Evolutionary conservation across 2,797 vertebrate genomes (phyloP), one percentile per base, ranked within the genome.

Genomic region (Peromyscus melanophrys): DNA sequence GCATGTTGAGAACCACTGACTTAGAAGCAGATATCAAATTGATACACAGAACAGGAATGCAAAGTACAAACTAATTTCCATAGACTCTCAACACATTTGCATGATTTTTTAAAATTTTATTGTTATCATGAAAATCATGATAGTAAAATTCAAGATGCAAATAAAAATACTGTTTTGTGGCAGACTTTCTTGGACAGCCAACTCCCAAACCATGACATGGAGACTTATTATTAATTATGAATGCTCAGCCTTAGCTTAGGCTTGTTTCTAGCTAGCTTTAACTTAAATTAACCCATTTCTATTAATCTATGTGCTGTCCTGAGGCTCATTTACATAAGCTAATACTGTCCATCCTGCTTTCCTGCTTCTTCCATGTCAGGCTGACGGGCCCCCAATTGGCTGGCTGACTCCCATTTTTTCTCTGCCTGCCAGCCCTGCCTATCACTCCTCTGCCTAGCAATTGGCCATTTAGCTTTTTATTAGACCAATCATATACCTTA

Each of bases 111-210:
- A 0, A 69, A 69, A 7, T 65, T 3, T 61, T 71, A 63, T 69
- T 25, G 61, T 67, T 80, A 73, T 17, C 12, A 69, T 63, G 52
- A 93, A 89, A 86, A 71, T 29, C n/a, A 23, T 67, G 3, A 55
- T 10, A 31, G 55, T 63, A 31, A 73, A 92, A 92, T 43, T 76
- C 40, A 83, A 65, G 43, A 37, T 37, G 19, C 23, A 96, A 87
- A 88, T 63, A 77, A 78, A 95, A 92, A 94, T 46, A 49, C n/a
- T 16, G 25, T 82, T 57, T 40, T 69, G 34, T n/a, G 34, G 67
- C 67, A 69, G 65, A 6, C 65, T 67, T n/a, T 16, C 14, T 25
- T 25, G 8, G 59, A 27, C 23, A 9, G 23, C 23, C 21, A 61
- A 61, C 59, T 61, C 8, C 23, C 59, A 61, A 59, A 61, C 23